Evolutionary conservation across 2,113 vertebrate genomes (phyloP), one percentile per base, ranked within the genome.

Genomic region (Cyprinus carpio): DNA sequence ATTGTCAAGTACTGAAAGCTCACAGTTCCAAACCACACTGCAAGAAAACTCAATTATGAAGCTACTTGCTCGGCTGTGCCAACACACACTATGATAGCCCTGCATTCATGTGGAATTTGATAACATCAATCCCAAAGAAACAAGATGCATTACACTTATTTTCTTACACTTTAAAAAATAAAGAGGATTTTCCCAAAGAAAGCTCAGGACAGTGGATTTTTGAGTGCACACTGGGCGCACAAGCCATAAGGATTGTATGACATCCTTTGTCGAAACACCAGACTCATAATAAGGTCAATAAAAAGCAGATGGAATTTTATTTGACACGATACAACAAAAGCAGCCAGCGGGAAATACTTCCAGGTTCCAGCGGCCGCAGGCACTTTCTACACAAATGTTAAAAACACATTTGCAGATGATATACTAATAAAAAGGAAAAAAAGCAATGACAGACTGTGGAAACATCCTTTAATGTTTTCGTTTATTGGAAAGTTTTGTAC

Each of bases 301-400:
- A 72, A 83, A 87, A 82, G 43, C 80, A 81, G 58, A 84, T 85
- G 83, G 79, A 16, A 80, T 84, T 84, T 65, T 56, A 74, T 79
- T 84, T 31, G 60, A n/a, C 85, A 46, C 81, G 87, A 65, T 77
- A 56, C 64, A 84, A 56, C 25, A 15, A 29, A 43, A 77, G 46
- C 76, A 40, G 77, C 84, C 85, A 85, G 81, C 51, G 34, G 85
- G 79, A 58, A 62, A 82, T 78, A 88, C 81, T 80, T 87, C 79
- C 81, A 89, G 87, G 88, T 77, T 87, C 75, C 81, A 89, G 87
- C 84, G 84, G 85, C 54, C 71, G 23, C 83, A 67, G 54, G 84
- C 80, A 81, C 86, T 87, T 87, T 87, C 65, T 87, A 88, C 76
- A 89, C 87, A 88, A 90, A 92, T 67, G 46, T 77, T 75, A 82